A percentile compares a stretch with the other conserved stretches of the same genome.
phyloP scores from a whole-genome alignment of 2,113 vertebrate species.

The Melierax canorus region DNA sequence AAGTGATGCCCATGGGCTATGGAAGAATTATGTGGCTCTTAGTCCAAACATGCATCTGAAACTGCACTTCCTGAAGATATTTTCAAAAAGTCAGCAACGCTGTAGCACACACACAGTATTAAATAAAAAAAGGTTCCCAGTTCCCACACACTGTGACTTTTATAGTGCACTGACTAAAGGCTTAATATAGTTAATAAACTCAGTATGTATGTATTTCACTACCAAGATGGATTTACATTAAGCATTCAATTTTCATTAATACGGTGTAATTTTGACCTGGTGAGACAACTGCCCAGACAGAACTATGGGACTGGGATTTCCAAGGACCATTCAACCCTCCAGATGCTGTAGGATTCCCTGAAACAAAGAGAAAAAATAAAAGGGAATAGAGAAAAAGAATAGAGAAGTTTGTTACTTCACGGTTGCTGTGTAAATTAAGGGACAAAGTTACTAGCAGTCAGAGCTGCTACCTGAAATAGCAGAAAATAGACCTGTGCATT shows the following conservation, averaged over 20 bases:
- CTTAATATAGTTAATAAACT: neutral
- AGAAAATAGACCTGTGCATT: neutral
- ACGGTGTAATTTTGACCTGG: neutral
- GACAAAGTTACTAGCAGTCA: neutral
- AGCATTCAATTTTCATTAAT: neutral
- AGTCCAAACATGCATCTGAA: slow-evolving; percentile 68
- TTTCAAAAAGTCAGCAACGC: slow-evolving; percentile 63
- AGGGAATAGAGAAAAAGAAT: neutral
- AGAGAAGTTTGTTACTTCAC: neutral
- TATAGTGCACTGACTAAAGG: neutral
- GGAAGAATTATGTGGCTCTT: slow-evolving; percentile 76
- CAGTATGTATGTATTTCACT: neutral
- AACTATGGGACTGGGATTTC: neutral
- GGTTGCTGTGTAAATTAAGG: no score
- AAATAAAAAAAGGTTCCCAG: neutral
- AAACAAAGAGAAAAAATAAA: neutral
- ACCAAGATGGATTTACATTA: neutral
- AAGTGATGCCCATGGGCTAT: slow-evolving; percentile 71
- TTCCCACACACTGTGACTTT: neutral
- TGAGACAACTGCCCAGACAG: neutral
- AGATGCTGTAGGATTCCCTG: neutral
- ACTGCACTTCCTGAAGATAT: slow-evolving; percentile 79
- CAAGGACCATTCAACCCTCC: neutral
- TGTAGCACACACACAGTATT: neutral
- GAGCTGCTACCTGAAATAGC: neutral